phyloP scores from a whole-genome alignment of 2,888 invertebrate species.

The Mellilla xanthometata region DNA sequence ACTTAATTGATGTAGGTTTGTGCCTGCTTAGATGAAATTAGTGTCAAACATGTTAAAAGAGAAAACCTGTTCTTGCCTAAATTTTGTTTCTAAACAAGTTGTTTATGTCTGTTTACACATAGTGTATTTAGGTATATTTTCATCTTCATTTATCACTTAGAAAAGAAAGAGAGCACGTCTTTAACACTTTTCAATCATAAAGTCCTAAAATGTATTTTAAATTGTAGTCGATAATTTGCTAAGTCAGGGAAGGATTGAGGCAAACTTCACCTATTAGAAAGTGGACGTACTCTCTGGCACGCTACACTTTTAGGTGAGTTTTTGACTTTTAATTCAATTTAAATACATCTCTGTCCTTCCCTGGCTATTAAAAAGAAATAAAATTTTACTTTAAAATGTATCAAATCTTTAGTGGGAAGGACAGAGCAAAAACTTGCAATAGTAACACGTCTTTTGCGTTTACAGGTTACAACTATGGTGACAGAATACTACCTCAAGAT shows the following conservation, averaged over 20 bases:
- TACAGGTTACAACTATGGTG: constrained; percentile 65
- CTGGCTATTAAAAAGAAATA: constrained; percentile 52
- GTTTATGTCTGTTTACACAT: no score
- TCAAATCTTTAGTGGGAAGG: constrained; percentile 66
- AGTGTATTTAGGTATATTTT: no score
- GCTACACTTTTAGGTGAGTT: constrained; percentile 79
- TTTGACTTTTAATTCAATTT: constrained; percentile 42
- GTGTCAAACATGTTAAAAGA: no score
- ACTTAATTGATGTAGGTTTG: no score
- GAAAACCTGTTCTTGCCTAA: no score
- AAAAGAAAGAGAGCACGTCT: constrained; percentile 4
- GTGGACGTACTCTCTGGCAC: constrained; percentile 62
- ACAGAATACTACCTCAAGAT: constrained; percentile 42
- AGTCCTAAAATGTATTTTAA: background rate
- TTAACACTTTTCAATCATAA: background rate
- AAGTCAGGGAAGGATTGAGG: constrained; percentile 77
- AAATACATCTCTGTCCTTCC: constrained; percentile 84
- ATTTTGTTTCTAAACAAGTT: no score
- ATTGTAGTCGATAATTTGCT: background rate
- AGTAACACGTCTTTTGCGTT: constrained; percentile 34
- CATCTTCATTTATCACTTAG: no score
- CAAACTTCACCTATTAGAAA: constrained; percentile 73
- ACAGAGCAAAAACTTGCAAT: constrained; percentile 52
- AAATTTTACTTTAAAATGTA: constrained; percentile 5
- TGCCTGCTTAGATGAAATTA: no score